Conservation (phyloP, 2,113 vertebrate genomes). For the Prionailurus viverrinus region DNA sequence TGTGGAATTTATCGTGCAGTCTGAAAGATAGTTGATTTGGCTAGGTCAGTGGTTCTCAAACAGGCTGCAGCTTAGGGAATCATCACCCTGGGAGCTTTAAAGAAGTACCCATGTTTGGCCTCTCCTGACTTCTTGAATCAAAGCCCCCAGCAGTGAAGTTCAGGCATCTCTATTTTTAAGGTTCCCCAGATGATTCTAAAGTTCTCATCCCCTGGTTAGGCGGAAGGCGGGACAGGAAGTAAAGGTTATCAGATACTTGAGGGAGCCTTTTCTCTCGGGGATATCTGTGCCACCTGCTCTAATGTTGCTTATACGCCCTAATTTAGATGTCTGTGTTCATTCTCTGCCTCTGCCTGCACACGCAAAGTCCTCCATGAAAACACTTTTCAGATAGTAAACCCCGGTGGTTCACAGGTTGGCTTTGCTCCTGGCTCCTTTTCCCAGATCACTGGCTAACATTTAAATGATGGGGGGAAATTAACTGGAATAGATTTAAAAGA, state of each 20-base stretch:
- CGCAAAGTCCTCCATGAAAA: not conserved
- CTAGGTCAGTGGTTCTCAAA: not conserved
- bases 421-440: not conserved
- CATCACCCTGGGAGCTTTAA: not conserved
- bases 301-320: not conserved
- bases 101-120: not conserved
- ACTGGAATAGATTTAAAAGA: not conserved
- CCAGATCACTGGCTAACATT: not conserved
- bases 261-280: not conserved
- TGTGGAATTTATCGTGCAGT: not conserved
- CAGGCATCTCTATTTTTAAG: not conserved
- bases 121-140: not conserved
- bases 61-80: not conserved
- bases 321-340: not conserved
- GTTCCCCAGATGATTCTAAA: not conserved
- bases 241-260: not conserved
- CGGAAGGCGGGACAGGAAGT: not conserved
- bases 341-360: accelerated
- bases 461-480: not conserved
- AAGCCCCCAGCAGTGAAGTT: not conserved
- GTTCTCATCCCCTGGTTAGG: not conserved
- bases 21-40: not conserved
- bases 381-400: accelerated
- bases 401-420: not conserved
- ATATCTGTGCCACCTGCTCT: not conserved